Percentiles rank a stretch among this genome's conserved stretches.
These are phyloP conservation scores for Pangasius mekongensis DNA, from an alignment of 2,797 vertebrate genomes.

Conservation along the genomic window DNA sequence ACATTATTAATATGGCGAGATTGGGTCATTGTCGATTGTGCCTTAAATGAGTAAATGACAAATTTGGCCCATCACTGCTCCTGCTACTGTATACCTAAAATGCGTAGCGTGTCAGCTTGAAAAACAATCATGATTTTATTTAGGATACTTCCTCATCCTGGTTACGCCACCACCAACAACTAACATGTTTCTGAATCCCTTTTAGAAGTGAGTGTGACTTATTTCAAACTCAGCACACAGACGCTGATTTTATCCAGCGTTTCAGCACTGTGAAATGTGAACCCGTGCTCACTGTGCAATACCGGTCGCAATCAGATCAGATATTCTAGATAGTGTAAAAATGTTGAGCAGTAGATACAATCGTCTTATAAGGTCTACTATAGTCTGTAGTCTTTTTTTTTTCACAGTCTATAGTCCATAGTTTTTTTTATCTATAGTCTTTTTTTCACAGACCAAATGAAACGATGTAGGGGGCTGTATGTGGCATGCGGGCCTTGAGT, in stretches of 20 bases:
- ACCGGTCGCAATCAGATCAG: background rate
- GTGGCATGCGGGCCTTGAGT: background rate
- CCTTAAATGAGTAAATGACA: background rate
- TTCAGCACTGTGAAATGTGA: background rate
- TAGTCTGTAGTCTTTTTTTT: background rate
- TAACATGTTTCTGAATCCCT: background rate
- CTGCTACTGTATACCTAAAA: background rate
- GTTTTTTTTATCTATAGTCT: background rate
- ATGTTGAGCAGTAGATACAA: background rate
- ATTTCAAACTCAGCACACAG: background rate
- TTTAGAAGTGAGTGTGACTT: background rate
- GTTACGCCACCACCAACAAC: background rate
- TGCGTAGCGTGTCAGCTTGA: background rate
- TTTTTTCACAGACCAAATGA: background rate
- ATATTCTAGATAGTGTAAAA: background rate
- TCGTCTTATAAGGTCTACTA: background rate
- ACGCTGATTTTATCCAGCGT: background rate
- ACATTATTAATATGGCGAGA: background rate
- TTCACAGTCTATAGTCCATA: no score
- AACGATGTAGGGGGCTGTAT: background rate
- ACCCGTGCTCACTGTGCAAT: background rate
- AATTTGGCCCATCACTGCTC: background rate
- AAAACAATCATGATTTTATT: background rate
- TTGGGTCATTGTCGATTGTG: background rate
- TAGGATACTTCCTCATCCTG: background rate